Base-by-base conservation (phyloP, 2,113 vertebrate species). In the Aspiorhynchus laticeps region DNA sequence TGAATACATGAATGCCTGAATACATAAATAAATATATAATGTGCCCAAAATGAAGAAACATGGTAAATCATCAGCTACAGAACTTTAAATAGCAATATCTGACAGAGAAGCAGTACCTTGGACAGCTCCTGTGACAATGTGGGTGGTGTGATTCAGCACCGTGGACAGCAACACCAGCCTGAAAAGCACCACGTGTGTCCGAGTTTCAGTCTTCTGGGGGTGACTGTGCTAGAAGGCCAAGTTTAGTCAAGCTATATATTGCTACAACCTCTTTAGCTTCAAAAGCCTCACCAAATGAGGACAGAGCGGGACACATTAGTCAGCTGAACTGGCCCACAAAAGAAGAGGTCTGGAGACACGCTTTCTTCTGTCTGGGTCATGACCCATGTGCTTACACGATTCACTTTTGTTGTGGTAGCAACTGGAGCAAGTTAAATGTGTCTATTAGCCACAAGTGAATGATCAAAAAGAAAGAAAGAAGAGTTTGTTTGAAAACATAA, bases 101-200 rank as follows among this genome's bases (percentile, higher is more conserved):
- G 41, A 48, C 67, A 41, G 31, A 46, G 12, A 2, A 84, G 63
- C 80, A 83, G 85, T 79, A 83, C 81, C 85, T 77, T 76, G 83
- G 89, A 90, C 77, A 90, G 85, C 79, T 83, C 85, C 79, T 73
- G 65, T 85, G 77, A 74, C 80, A 65, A 15, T 41, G 87, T 86
- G 61, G 71, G 77, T 82, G 63, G 71, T 87, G 87, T 76, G 87
- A 87, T 88, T 88, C 88, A 91, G 90, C 83, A 89, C 86, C 87
- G 21, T 85, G 89, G 88, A 91, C 48, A 89, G 89, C 84, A 74
- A 74, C 85, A 17, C 17, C 63, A 89, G 67, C 31, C 80, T 88
- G 74, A 87, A 80, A 83, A 67, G 73, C 84, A 38, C 61, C 17
- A 71, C 11, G 21, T 79, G 74, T 61, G 74, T 86, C 75, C 74